Base-by-base conservation (phyloP, 2,797 vertebrate species). In the Lepilemur ruficaudatus region DNA sequence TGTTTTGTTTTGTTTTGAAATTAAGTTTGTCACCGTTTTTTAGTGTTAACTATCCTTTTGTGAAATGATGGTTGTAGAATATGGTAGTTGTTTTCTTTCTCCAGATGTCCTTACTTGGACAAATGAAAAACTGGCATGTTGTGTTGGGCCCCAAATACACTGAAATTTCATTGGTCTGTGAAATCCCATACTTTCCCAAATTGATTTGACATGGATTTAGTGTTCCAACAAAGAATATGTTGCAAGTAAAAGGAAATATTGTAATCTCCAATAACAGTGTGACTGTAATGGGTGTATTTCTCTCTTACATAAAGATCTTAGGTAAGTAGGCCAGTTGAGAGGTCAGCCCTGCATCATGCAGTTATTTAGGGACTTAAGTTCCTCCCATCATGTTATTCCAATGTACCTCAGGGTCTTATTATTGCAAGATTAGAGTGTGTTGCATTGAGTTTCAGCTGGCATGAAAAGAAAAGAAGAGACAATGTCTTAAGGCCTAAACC, bases 11-110 rank as follows among this genome's bases (percentile, higher is more conserved):
- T 30, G 52, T 85, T 67, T 76, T 67, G 17, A 92, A 52, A 69
- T 43, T 35, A 73, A 87, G 57, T 48, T 65, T 72, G 20, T 35
- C 18, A 91, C 30, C 23, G 35, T 84, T 84, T 90, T 90, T 84
- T 91, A 85, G 35, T 48, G 50, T 79, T 86, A 48, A 67, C 55
- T 61, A 86, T 48, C 12, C 18, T 93, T 79, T 70, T 32, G 59
- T 69, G 63, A 86, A 85, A 85, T 32, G 32, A 73, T 73, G 11
- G 30, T 93, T 93, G 50, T 72, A 52, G 22, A 78, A 84, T 70
- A 6, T 94, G 5, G 8, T 94, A 35, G 50, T 67, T 94, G 67
- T 75, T 83, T 94, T 89, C 69, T 75, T 67, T 94, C 50, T 76
- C 32, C 55, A 32, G 14, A 35, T 90, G 48, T 11, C 25, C 61